A percentile compares a stretch with the other conserved stretches of the same genome.
Evolutionary conservation across 2,888 invertebrate species (phyloP).

Genomic region (Frankliniella intonsa): DNA sequence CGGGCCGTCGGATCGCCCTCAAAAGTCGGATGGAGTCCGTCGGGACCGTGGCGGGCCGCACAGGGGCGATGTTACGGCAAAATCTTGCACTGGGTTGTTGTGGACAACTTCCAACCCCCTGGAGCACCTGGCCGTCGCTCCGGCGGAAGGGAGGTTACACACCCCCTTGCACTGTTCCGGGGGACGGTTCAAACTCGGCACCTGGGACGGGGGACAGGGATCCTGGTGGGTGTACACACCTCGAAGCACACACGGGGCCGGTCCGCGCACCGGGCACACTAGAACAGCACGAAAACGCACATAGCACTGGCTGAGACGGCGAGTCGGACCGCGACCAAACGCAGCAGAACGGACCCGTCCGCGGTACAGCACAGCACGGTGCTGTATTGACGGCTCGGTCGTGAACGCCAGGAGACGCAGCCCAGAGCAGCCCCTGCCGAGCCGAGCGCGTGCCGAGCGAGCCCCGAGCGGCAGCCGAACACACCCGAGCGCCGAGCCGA

Average conservation of each 20-base stretch:
- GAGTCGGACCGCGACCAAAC: neutral
- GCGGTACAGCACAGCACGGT: conserved; percentile 21
- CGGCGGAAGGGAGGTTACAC: conserved; percentile 17
- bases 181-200: neutral
- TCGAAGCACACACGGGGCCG: neutral
- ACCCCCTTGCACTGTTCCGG: neutral
- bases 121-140: neutral
- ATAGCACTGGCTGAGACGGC: neutral
- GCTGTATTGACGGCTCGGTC: neutral
- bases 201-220: neutral
- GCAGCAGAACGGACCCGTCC: neutral
- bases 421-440: neutral
- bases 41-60: neutral
- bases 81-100: neutral
- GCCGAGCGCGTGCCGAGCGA: conserved; percentile 7
- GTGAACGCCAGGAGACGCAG: neutral
- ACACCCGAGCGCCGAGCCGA: neutral
- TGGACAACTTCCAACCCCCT: neutral
- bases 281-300: neutral
- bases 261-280: neutral
- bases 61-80: neutral
- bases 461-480: neutral
- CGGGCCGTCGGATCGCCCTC: neutral
- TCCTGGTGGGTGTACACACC: conserved; percentile 18
- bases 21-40: neutral